Base-by-base conservation (phyloP, 1,140 invertebrate genomes). In the Drosophila eugracilis region DNA sequence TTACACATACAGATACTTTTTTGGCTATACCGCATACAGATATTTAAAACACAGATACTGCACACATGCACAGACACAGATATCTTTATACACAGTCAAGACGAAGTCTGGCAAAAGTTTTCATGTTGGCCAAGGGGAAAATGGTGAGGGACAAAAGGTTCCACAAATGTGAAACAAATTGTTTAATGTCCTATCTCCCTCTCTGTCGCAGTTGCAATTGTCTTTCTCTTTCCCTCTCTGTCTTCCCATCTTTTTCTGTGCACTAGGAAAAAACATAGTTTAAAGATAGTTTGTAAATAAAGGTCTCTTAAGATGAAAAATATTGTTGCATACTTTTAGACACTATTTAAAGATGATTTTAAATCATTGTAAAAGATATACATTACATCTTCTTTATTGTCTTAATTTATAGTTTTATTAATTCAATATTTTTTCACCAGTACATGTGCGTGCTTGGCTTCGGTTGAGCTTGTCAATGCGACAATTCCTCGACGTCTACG, bases 151-250 rank as follows among this genome's bases (percentile, higher is more conserved):
- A n/a, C n/a, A n/a, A 65, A 69, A 42, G 65, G 21, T 53, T 75
- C 34, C 59, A 37, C 60, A 75, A 75, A 75, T 75, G 73, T 66
- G 73, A 75, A 75, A 75, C 73, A 75, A 75, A 75, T 75, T 75
- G 73, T 75, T 75, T 75, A 75, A 75, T 75, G 71, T 71, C 52
- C 41, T 28, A 42, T 54, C 47, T 37, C 34, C 26, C 7, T 41
- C 24, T 63, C 62, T 24, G 41, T 63, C 60, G 10, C 55, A 36
- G 21, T 10, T 65, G 7, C n/a, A 14, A 0, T 21, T 19, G n/a
- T 15, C n/a, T 19, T 9, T 15, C n/a, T 45, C n/a, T 4, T 17
- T 24, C n/a, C n/a, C 12, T 17, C 34, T 21, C 44, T 15, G 9
- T 66, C 42, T 22, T 9, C 0, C 9, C 3, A 22, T 37, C 32